Conservation (phyloP, 2,797 vertebrate species). For the Gymnothorax reevesii region DNA sequence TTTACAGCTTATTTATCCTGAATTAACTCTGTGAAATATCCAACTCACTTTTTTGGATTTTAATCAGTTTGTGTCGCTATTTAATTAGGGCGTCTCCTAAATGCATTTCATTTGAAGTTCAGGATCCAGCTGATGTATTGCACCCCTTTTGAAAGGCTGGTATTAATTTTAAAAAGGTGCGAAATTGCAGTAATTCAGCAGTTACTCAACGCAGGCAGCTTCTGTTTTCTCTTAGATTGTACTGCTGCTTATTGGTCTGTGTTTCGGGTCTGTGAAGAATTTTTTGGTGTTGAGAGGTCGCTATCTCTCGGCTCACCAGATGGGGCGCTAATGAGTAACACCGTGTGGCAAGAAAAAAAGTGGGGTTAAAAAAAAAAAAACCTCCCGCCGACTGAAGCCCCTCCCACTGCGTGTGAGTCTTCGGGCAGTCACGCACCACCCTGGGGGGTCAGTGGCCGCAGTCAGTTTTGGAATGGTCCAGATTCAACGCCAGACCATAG, state of each 20-base stretch:
- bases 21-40: neutral
- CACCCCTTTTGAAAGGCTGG: neutral
- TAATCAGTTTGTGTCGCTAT: neutral
- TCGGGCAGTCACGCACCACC: neutral
- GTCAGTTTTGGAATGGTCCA: neutral
- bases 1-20: neutral
- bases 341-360: too few relatives aligned
- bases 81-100: neutral
- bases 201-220: neutral
- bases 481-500: neutral
- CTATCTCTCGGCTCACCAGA: neutral
- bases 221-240: neutral
- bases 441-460: neutral
- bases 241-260: neutral
- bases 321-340: neutral
- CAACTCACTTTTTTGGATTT: neutral
- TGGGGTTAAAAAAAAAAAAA: too few relatives aligned
- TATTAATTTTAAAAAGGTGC: neutral
- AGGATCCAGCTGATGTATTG: neutral
- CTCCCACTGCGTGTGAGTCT: too few relatives aligned
- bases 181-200: neutral
- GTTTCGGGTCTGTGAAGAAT: neutral
- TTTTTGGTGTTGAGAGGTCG: neutral
- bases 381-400: too few relatives aligned
- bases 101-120: neutral